Evolutionary conservation across 2,888 invertebrate genomes (phyloP).

Genomic region (Zele albiditarsus): DNA sequence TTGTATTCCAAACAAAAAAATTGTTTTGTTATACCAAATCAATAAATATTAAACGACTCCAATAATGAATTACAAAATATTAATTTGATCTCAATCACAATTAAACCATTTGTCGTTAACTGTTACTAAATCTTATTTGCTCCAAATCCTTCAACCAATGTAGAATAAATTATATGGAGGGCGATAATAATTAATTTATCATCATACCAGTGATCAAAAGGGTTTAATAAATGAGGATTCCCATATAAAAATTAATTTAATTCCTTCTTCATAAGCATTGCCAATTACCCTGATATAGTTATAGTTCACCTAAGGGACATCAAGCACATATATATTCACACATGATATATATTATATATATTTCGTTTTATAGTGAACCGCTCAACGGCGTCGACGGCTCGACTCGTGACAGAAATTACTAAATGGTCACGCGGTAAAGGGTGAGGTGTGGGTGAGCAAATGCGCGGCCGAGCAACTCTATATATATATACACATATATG

Average conservation of each 20-base stretch:
- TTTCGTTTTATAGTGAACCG: constrained; percentile 48
- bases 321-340: constrained; percentile 18
- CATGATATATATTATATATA: constrained; percentile 23
- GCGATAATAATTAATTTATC: no score
- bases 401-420: constrained; percentile 73
- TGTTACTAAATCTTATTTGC: no score
- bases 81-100: no score
- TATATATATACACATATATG: not conserved
- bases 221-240: no score
- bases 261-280: not conserved
- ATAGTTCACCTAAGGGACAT: not conserved
- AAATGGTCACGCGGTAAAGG: constrained; percentile 60
- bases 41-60: no score
- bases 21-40: no score
- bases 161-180: no score
- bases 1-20: no score
- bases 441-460: constrained; percentile 44
- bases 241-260: not conserved
- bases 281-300: not conserved
- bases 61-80: no score
- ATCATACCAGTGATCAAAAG: no score
- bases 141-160: no score
- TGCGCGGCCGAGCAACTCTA: constrained; percentile 30
- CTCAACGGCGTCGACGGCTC: constrained; percentile 46
- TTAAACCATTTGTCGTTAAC: no score